Evolutionary conservation across 2,888 invertebrate genomes (phyloP).

Genomic region (Pocota personata): DNA sequence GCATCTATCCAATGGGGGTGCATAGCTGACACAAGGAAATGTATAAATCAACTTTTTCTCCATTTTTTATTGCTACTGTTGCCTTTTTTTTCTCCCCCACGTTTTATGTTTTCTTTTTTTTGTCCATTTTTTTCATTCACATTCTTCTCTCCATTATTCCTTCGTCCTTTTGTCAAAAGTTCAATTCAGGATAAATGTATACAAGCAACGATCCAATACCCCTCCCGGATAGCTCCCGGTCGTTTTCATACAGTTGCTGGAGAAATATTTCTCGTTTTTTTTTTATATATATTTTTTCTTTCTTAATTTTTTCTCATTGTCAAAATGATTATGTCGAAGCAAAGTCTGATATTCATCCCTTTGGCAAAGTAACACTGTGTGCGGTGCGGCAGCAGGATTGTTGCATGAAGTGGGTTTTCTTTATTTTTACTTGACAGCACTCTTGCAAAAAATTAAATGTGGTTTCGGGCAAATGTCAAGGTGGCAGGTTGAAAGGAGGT

Average conservation of each 20-base stretch:
- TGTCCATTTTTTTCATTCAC: background rate
- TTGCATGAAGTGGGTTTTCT: constrained; percentile 4
- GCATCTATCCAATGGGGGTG: constrained; percentile 40
- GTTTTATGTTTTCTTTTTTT: constrained; percentile 25
- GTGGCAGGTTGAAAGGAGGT: constrained; percentile 18
- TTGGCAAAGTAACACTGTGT: constrained; percentile 42
- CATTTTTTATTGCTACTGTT: constrained; percentile 37
- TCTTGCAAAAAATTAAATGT: constrained; percentile 50
- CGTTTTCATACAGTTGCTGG: constrained; percentile 43
- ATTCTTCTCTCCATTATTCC: constrained; percentile 24
- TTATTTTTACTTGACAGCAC: constrained; percentile 31
- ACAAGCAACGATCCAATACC: constrained; percentile 35
- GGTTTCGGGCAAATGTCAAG: constrained; percentile 39
- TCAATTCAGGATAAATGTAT: constrained; percentile 70
- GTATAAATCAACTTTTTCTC: constrained; percentile 68
- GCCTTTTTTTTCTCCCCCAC: constrained; percentile 2
- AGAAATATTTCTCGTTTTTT: constrained; percentile 52
- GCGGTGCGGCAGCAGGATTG: background rate
- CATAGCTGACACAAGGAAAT: constrained; percentile 65
- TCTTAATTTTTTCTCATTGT: constrained; percentile 42
- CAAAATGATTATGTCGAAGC: constrained; percentile 48
- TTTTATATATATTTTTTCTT: background rate
- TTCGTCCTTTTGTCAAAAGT: constrained; percentile 66
- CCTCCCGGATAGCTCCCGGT: constrained; percentile 13
- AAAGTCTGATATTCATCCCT: constrained; percentile 35